Percentiles rank a stretch among this genome's conserved stretches.
Conservation (phyloP, 2,113 vertebrate genomes). For the Raphicerus campestris region DNA sequence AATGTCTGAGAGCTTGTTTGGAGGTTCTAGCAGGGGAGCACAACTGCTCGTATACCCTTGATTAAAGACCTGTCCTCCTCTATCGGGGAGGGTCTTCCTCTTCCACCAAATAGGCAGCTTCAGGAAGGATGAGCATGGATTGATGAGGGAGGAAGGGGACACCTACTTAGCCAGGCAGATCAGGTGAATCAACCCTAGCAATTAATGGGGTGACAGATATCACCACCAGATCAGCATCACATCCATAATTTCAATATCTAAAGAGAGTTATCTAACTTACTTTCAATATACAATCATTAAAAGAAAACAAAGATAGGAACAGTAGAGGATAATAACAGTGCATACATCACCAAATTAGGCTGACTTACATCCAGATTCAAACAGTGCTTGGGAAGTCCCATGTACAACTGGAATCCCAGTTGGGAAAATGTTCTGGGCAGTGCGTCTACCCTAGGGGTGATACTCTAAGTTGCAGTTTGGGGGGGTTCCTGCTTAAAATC, state of each 20-base stretch:
- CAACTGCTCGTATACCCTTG: background rate
- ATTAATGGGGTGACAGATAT: background rate
- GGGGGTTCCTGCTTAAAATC: background rate
- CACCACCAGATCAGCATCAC: background rate
- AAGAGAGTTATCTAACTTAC: background rate
- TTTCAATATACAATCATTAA: background rate
- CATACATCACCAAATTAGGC: background rate
- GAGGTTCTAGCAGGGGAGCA: background rate
- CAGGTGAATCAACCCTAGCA: background rate
- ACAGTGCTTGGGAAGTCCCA: background rate
- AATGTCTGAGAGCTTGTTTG: background rate
- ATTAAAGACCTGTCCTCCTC: background rate
- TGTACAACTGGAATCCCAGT: background rate
- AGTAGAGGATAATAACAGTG: background rate
- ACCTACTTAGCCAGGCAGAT: background rate
- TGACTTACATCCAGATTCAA: background rate
- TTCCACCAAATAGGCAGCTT: background rate
- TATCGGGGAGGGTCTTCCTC: background rate
- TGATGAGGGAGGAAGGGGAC: background rate
- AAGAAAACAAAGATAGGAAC: background rate
- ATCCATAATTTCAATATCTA: background rate
- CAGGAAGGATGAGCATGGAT: background rate
- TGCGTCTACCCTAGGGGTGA: background rate
- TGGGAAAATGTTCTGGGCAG: background rate
- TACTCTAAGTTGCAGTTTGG: background rate